Base-by-base conservation (phyloP, 2,113 vertebrate species). In the Lota lota region DNA sequence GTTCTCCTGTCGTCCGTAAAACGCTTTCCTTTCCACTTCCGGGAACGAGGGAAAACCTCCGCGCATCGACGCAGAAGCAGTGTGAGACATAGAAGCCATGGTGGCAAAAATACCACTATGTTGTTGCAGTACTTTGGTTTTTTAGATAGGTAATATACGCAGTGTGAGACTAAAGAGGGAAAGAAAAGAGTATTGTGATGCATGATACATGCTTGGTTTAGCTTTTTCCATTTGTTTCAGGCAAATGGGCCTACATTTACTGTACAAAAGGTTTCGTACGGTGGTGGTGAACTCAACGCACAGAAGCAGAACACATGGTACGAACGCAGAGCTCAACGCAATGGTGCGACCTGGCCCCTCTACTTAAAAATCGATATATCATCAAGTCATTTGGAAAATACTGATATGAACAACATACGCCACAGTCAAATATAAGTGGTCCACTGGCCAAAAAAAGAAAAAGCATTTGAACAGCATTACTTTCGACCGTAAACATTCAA, bases 161-260 rank as follows among this genome's bases (percentile, higher is more conserved):
- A 82, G 73, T 77, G 63, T 70, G 72, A 67, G 19, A 53, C 61
- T 19, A 56, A 16, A 77, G 24, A 74, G 2, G 58, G 61, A 70
- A 12, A 61, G 75, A 78, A 58, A 36, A 78, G 69, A 63, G 70
- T 65, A 61, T 76, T 69, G 68, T 47, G 56, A 78, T 64, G 83
- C 81, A 83, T 80, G 79, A 86, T 69, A 79, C 83, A 76, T 81
- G 81, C 81, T 78, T 47, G 36, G 58, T 72, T 80, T 61, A 74
- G 70, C 66, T 64, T 69, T 71, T 82, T 69, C 70, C 59, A 10
- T 86, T 88, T 79, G 78, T 75, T 80, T 85, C 65, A 79, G 80
- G 83, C 85, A 22, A 70, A 86, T 74, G 74, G 54, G 67, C 63
- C 69, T 56, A 56, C n/a, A 56, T 56, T 18, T 6, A 14, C 57